These are phyloP conservation scores for Drosophila ogumai DNA, from an alignment of 1,140 invertebrate species.

Conservation along the genomic window DNA sequence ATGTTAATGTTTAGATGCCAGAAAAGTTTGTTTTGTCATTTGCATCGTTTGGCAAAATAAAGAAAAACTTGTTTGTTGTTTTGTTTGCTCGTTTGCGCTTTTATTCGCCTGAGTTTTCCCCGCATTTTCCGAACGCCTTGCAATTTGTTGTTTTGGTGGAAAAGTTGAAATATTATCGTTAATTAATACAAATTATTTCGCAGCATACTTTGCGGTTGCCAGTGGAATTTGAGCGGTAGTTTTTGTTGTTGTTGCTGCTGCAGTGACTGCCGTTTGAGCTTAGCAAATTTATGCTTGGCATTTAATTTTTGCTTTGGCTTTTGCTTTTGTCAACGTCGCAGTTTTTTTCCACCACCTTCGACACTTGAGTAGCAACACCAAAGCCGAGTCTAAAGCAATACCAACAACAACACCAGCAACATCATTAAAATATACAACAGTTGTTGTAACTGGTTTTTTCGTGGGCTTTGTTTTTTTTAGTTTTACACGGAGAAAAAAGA, in stretches of 20 bases:
- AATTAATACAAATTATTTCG: constrained; percentile 48
- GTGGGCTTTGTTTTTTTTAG: constrained; percentile 24
- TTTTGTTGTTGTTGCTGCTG: constrained; percentile 14
- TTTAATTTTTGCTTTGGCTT: constrained; percentile 55
- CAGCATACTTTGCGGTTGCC: constrained; percentile 72
- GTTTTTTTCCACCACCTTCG: constrained; percentile 50
- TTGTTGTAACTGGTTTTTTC: constrained; percentile 75
- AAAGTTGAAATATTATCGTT: constrained; percentile 38
- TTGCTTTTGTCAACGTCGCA: constrained; percentile 76
- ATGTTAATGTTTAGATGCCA: constrained; percentile 32
- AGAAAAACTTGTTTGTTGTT: constrained; percentile 60
- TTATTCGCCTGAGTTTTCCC: constrained; percentile 31
- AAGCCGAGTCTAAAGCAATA: constrained; percentile 3
- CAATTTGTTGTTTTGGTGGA: constrained; percentile 36
- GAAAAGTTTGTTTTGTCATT: constrained; percentile 55
- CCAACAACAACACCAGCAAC: constrained; percentile 27
- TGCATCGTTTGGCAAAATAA: constrained; percentile 56
- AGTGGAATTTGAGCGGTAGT: constrained; percentile 38
- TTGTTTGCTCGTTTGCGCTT: constrained; percentile 20
- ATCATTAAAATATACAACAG: constrained; percentile 71
- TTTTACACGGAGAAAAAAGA: not conserved
- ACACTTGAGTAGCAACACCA: constrained; percentile 47
- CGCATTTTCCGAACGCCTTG: constrained; percentile 17
- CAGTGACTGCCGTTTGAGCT: constrained; percentile 15
- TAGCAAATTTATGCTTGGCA: constrained; percentile 44